These are phyloP conservation scores for Stegostoma tigrinum DNA, from an alignment of 2,113 vertebrate species.

Conservation along the genomic window DNA sequence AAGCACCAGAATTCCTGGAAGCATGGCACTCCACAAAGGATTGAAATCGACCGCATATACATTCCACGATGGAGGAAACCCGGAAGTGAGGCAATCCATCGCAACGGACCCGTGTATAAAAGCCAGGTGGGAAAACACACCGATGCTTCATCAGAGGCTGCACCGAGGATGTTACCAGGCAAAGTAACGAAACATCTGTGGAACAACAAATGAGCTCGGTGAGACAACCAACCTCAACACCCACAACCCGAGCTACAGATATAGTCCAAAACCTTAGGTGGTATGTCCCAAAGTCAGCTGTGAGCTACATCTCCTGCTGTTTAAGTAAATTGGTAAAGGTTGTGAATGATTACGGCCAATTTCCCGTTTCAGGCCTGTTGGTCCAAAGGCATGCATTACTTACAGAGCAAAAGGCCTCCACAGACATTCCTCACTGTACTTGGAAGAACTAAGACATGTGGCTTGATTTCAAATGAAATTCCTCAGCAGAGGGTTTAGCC, in stretches of 20 bases:
- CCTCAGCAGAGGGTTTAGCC: conserved; percentile 43
- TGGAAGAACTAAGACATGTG: conserved; percentile 40
- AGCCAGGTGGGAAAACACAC: too few species aligned
- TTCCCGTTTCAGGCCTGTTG: conserved; percentile 30
- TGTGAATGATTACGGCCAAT: conserved; percentile 34
- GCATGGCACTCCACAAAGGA: too few species aligned
- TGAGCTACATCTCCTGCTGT: conserved; percentile 13
- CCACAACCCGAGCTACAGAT: neutral
- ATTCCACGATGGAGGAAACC: too few species aligned
- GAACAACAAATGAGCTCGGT: too few species aligned
- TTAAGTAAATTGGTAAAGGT: conserved; percentile 34
- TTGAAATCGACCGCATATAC: too few species aligned
- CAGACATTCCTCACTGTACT: conserved; percentile 26
- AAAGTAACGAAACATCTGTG: too few species aligned
- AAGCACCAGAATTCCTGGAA: too few species aligned
- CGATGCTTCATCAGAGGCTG: too few species aligned
- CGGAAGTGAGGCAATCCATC: too few species aligned
- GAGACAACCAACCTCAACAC: too few species aligned
- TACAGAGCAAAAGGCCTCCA: conserved; percentile 32
- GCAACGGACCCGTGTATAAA: too few species aligned
- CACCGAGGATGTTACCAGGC: too few species aligned
- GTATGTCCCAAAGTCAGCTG: neutral
- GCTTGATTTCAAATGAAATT: conserved; percentile 45
- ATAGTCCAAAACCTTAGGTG: neutral
- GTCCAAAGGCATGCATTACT: conserved; percentile 23